phyloP scores from a whole-genome alignment of 2,888 invertebrate genomes.

The Siphonodentalium dalli region DNA sequence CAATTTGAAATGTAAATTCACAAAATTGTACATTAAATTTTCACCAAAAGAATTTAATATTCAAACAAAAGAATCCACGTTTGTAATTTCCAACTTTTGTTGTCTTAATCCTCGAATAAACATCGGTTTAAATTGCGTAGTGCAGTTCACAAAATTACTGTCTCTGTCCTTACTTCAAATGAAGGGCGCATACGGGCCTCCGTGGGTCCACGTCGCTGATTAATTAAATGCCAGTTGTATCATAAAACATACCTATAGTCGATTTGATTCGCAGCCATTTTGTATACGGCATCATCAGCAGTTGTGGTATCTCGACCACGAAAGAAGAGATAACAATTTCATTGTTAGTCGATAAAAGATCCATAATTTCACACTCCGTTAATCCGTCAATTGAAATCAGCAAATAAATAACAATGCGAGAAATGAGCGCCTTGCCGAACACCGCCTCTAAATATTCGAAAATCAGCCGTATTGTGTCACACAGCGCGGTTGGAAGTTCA shows the following conservation, averaged over 20 bases:
- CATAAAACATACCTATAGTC: conserved; percentile 23
- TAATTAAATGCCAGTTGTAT: not conserved
- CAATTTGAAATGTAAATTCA: too few species aligned
- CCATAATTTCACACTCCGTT: conserved; percentile 48
- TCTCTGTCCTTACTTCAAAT: too few species aligned
- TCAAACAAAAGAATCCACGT: too few species aligned
- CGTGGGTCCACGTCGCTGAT: too few species aligned
- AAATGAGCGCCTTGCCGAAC: conserved; percentile 32
- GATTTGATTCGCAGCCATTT: conserved; percentile 26
- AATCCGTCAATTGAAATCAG: conserved; percentile 42
- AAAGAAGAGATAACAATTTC: conserved; percentile 38
- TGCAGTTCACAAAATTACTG: too few species aligned
- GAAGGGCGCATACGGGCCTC: too few species aligned
- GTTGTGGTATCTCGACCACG: conserved; percentile 13
- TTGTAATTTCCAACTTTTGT: too few species aligned
- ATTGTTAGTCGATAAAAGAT: conserved; percentile 46
- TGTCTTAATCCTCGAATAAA: too few species aligned
- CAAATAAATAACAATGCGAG: conserved; percentile 37
- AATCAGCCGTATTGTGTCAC: conserved; percentile 17
- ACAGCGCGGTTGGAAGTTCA: not conserved
- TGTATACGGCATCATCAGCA: conserved; percentile 28
- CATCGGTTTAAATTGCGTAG: too few species aligned
- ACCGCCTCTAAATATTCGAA: conserved; percentile 32
- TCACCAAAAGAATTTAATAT: too few species aligned
- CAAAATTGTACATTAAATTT: too few species aligned